Evolutionary conservation across 2,888 invertebrate genomes (phyloP).

Genomic region (Catocala sponsa): DNA sequence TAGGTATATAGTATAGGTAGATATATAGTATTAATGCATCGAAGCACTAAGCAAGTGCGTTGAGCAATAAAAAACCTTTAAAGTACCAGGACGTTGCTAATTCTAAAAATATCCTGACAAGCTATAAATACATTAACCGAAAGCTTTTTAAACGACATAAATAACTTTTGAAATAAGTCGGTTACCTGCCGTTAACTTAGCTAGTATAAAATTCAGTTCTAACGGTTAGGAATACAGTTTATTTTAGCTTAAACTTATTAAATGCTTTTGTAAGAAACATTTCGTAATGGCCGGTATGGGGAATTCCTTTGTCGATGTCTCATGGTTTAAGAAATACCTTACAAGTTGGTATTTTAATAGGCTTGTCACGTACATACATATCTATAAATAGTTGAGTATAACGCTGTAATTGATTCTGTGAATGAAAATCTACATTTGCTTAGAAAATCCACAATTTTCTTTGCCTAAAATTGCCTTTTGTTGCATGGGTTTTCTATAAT

Average conservation of each 20-base stretch:
- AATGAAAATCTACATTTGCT: background rate
- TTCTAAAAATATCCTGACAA: conserved; percentile 24
- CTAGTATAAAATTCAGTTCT: conserved; percentile 1
- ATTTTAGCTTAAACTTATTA: conserved; percentile 18
- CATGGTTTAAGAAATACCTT: conserved; percentile 49
- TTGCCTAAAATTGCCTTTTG: too few species aligned
- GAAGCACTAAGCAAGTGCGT: too few species aligned
- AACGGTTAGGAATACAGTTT: conserved; percentile 22
- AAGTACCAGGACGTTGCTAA: conserved; percentile 7
- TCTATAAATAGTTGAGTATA: background rate
- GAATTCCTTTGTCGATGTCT: conserved; percentile 71
- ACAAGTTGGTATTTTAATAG: conserved; percentile 24
- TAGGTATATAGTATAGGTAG: too few species aligned
- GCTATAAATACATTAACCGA: conserved; percentile 11
- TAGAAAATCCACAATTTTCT: too few species aligned
- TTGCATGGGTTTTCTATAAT: too few species aligned
- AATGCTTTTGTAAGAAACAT: conserved; percentile 64
- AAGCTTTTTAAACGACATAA: background rate
- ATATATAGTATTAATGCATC: too few species aligned
- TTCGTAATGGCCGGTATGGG: conserved; percentile 54
- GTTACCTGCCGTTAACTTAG: conserved; percentile 35
- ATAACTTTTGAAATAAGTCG: conserved; percentile 29
- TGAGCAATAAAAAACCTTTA: too few species aligned
- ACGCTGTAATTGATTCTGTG: too few species aligned
- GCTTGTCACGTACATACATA: conserved; percentile 28